Evolutionary conservation across 2,113 vertebrate species (phyloP).

Genomic region (Halcyon senegalensis): DNA sequence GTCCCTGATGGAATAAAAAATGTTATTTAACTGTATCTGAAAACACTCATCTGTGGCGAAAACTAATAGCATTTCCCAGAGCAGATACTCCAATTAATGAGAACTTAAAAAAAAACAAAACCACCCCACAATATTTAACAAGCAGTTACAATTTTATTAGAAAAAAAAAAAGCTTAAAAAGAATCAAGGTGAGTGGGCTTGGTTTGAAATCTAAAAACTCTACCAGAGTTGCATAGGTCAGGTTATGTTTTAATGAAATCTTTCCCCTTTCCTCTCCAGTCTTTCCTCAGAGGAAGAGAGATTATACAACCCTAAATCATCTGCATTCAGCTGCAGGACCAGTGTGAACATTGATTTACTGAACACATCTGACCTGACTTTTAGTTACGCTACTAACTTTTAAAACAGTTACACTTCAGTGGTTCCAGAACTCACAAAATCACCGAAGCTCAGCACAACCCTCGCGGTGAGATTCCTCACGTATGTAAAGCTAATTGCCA

Average conservation of each 20-base stretch:
- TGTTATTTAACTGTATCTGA: conserved; percentile 19
- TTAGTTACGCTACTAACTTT: background rate
- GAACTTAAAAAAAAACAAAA: background rate
- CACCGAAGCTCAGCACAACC: background rate
- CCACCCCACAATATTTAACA: background rate
- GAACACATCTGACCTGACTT: background rate
- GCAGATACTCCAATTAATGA: background rate
- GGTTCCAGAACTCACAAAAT: background rate
- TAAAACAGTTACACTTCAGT: background rate
- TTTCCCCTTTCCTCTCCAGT: background rate
- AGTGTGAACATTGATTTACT: background rate
- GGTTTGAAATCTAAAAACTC: background rate
- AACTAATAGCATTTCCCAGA: conserved; percentile 29
- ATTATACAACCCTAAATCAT: background rate
- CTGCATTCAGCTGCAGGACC: background rate
- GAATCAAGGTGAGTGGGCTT: background rate
- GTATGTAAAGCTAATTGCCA: background rate
- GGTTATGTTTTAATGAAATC: background rate
- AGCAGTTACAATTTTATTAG: background rate
- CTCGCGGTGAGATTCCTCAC: background rate
- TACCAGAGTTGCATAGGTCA: background rate
- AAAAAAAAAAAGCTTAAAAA: background rate
- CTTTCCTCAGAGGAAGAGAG: background rate
- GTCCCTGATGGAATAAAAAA: conserved; percentile 25
- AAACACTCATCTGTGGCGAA: conserved; percentile 3